phyloP scores from a whole-genome alignment of 2,797 vertebrate genomes.

The Lithobates sylvaticus region DNA sequence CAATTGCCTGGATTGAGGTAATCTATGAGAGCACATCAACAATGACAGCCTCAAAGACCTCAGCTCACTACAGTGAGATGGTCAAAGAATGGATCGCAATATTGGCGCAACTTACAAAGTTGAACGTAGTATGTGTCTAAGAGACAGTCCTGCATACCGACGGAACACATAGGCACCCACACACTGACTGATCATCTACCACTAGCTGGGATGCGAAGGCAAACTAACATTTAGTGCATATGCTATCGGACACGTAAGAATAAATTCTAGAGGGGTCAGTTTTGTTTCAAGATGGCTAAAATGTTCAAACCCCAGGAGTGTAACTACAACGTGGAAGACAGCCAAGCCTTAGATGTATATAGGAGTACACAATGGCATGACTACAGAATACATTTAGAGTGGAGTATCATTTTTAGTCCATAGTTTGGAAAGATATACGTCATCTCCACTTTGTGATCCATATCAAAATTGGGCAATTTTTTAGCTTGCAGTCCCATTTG shows the following conservation, averaged over 20 bases:
- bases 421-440: too few relatives aligned
- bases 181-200: not conserved
- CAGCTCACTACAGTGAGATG: constrained; percentile 2
- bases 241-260: not conserved
- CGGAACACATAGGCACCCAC: not conserved
- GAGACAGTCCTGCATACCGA: not conserved
- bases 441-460: too few relatives aligned
- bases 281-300: not conserved
- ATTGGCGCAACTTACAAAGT: constrained; percentile 57
- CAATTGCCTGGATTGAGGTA: too few relatives aligned
- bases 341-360: too few relatives aligned
- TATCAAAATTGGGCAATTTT: too few relatives aligned
- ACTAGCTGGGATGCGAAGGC: not conserved
- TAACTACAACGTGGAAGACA: too few relatives aligned
- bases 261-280: not conserved
- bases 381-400: too few relatives aligned
- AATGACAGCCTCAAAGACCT: not conserved
- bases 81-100: constrained; percentile 54
- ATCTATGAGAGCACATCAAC: not conserved
- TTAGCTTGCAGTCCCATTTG: too few relatives aligned
- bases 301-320: too few relatives aligned
- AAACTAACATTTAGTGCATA: not conserved
- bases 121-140: constrained; percentile 44
- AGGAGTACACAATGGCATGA: too few relatives aligned
- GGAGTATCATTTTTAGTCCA: too few relatives aligned